Conservation (phyloP, 1,140 invertebrate genomes). For the Mamestra configurata region DNA sequence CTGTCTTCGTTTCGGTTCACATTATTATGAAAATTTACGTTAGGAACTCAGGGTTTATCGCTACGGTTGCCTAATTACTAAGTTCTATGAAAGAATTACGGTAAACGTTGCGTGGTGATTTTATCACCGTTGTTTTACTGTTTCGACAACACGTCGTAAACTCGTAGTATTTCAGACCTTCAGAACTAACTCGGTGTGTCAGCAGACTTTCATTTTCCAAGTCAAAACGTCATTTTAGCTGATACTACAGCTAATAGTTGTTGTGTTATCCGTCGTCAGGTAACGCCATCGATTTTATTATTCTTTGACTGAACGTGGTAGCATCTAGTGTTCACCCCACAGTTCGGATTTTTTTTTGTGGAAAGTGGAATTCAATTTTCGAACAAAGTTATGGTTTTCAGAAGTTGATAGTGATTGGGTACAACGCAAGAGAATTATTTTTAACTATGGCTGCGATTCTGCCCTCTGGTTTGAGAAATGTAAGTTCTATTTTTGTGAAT, state of each 20-base stretch:
- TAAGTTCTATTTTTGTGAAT: neutral
- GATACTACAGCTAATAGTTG: slow-evolving; percentile 35
- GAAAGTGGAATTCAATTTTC: neutral
- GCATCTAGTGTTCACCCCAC: neutral
- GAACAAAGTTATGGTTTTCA: slow-evolving; percentile 26
- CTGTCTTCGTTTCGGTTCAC: too few relatives aligned
- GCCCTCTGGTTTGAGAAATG: slow-evolving; percentile 73
- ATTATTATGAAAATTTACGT: too few relatives aligned
- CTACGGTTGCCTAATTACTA: neutral
- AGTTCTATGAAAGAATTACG: neutral
- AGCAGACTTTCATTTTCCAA: slow-evolving; percentile 38
- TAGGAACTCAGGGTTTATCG: too few relatives aligned
- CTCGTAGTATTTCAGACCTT: slow-evolving; percentile 25
- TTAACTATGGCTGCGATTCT: slow-evolving; percentile 75
- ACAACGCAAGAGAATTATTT: neutral
- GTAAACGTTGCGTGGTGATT: slow-evolving; percentile 11
- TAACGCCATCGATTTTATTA: slow-evolving; percentile 76
- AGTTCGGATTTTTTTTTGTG: neutral
- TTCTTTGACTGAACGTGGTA: neutral
- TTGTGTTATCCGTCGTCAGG: slow-evolving; percentile 69
- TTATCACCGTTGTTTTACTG: neutral
- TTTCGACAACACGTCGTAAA: slow-evolving; percentile 17
- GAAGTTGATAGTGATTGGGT: slow-evolving; percentile 47
- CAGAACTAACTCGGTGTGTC: slow-evolving; percentile 3
- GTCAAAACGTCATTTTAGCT: slow-evolving; percentile 22